Conservation (phyloP, 2,113 vertebrate species). For the Scytalopus superciliaris region DNA sequence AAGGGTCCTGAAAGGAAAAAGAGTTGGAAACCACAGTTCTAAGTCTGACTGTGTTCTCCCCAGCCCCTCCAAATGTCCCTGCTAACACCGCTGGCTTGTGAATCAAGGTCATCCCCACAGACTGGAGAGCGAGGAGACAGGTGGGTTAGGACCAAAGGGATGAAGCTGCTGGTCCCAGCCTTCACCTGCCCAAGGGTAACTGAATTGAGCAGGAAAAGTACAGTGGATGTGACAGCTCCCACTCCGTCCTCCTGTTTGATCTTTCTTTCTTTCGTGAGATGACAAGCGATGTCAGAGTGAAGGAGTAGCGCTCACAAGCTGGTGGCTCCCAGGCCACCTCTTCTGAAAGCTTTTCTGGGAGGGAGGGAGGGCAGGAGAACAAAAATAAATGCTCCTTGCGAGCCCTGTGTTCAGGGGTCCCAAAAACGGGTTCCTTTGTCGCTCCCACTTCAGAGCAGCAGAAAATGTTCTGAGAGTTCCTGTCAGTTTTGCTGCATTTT, state of each 20-base stretch:
- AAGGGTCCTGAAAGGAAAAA: neutral
- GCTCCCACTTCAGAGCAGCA: neutral
- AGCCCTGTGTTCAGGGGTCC: neutral
- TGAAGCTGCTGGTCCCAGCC: neutral
- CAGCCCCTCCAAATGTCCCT: accelerated
- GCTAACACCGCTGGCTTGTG: neutral
- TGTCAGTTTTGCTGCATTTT: slow-evolving; percentile 28
- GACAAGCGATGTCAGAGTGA: neutral
- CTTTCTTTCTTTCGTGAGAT: neutral
- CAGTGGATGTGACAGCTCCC: slow-evolving; percentile 40
- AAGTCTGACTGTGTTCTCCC: neutral
- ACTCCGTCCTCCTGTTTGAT: neutral
- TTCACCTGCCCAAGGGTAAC: slow-evolving; percentile 1
- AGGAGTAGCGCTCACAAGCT: neutral
- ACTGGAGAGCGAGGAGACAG: neutral
- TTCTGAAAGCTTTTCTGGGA: neutral
- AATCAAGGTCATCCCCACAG: neutral
- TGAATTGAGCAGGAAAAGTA: neutral
- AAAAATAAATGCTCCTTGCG: neutral
- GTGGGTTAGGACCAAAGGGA: neutral
- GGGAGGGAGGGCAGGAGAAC: neutral
- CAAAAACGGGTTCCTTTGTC: neutral
- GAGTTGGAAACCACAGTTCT: neutral
- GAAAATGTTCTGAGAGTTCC: neutral
- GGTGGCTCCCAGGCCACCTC: neutral